Conservation (phyloP, 2,797 vertebrate genomes). For the Coregonus sp. region DNA sequence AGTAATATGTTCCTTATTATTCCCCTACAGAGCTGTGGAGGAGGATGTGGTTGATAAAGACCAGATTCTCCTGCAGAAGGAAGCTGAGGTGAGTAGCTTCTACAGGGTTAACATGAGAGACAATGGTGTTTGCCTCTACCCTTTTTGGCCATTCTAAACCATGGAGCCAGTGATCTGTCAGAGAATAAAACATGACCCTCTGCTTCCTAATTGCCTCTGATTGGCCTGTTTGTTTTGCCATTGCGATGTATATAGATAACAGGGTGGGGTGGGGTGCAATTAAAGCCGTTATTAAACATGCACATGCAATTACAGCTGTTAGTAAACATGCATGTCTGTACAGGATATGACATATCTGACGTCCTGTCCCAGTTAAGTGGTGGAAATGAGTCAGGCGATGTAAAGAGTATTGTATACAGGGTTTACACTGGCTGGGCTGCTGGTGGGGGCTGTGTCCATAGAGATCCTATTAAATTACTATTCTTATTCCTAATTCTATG, state of each 20-base stretch:
- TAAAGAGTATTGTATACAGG: constrained; percentile 1
- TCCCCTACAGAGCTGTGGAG: constrained; percentile 78
- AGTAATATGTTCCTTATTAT: background rate
- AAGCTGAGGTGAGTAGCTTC: constrained; percentile 81
- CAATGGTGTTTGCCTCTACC: background rate
- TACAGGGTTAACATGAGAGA: background rate
- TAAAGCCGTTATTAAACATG: constrained; percentile 65
- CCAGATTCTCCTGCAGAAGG: constrained; percentile 91
- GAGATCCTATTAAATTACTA: background rate
- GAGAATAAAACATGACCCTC: constrained; percentile 22
- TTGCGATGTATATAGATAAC: constrained; percentile 32
- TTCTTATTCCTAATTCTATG: too few relatives aligned
- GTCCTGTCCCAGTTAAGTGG: constrained; percentile 63
- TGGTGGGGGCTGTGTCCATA: constrained; percentile 27
- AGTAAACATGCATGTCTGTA: constrained; percentile 63
- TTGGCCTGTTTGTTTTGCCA: constrained; percentile 46
- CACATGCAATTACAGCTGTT: constrained; percentile 55
- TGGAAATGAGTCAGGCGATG: constrained; percentile 52
- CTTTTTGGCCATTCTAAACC: background rate
- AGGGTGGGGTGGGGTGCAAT: constrained; percentile 26
- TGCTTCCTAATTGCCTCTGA: constrained; percentile 47
- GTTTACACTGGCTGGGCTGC: background rate
- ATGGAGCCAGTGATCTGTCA: constrained; percentile 24
- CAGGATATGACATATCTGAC: constrained; percentile 64
- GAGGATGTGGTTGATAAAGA: constrained; percentile 92